Evolutionary conservation across 2,113 vertebrate genomes (phyloP).

Genomic region (Halichoeres trimaculatus): DNA sequence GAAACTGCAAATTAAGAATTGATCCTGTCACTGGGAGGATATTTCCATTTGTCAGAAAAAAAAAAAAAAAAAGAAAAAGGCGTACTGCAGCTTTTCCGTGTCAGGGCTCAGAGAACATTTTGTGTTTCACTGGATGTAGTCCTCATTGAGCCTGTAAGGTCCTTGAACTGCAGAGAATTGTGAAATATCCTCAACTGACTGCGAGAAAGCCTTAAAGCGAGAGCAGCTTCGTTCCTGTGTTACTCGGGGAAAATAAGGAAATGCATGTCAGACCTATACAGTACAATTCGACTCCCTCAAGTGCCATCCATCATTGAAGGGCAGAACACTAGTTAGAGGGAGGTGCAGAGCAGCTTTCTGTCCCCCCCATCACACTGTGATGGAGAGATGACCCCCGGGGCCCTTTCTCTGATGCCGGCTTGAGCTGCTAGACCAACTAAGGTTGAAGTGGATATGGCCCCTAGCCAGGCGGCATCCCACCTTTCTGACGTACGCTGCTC

Average conservation of each 20-base stretch:
- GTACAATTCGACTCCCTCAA: slow-evolving; percentile 80
- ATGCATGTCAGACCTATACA: slow-evolving; percentile 79
- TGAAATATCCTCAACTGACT: slow-evolving; percentile 57
- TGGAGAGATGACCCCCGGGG: slow-evolving; percentile 78
- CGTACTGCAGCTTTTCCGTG: slow-evolving; percentile 9
- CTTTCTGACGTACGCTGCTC: slow-evolving; percentile 37
- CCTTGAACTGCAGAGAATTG: slow-evolving; percentile 59
- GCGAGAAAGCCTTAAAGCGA: slow-evolving; percentile 63
- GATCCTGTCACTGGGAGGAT: slow-evolving; percentile 47
- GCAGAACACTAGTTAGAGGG: slow-evolving; percentile 82
- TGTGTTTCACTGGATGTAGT: slow-evolving; percentile 30
- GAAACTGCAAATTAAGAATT: slow-evolving; percentile 69
- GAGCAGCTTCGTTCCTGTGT: slow-evolving; percentile 67
- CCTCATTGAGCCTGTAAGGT: slow-evolving; percentile 43
- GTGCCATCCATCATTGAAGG: slow-evolving; percentile 84
- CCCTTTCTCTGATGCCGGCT: slow-evolving; percentile 67
- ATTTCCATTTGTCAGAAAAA: slow-evolving; percentile 30
- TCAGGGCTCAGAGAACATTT: slow-evolving; percentile 19
- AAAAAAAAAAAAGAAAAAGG: too few relatives aligned
- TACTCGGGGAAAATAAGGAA: slow-evolving; percentile 80
- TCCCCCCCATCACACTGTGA: slow-evolving; percentile 67
- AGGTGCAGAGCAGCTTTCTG: slow-evolving; percentile 72
- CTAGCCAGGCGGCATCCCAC: slow-evolving; percentile 67
- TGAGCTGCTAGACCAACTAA: slow-evolving; percentile 73
- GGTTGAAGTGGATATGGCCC: slow-evolving; percentile 76